A percentile compares a stretch with the other conserved stretches of the same genome.
Evolutionary conservation across 2,888 invertebrate species (phyloP).

Genomic region (Troilus luridus): DNA sequence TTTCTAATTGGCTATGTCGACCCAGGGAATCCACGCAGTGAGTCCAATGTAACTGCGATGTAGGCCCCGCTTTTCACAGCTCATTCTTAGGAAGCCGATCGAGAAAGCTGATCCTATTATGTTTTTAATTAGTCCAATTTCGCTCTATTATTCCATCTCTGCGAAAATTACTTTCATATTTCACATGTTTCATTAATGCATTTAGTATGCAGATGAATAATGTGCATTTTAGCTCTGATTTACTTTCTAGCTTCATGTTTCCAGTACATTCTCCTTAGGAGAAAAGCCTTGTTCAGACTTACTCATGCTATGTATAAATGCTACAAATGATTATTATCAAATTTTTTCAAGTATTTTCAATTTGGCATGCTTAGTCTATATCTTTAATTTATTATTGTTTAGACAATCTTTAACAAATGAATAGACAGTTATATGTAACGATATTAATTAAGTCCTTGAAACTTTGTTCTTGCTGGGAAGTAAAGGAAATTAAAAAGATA

Average conservation of each 20-base stretch:
- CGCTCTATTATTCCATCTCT: neutral
- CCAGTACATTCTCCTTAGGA: no score
- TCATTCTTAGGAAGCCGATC: neutral
- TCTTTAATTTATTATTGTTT: no score
- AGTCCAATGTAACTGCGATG: neutral
- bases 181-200: neutral
- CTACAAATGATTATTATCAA: no score
- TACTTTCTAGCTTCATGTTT: neutral
- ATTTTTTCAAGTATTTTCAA: no score
- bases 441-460: no score
- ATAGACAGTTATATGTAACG: no score
- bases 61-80: neutral
- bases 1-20: neutral
- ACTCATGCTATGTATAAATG: no score
- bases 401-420: no score
- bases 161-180: constrained; percentile 19
- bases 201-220: neutral
- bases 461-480: no score
- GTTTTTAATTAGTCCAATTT: neutral
- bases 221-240: neutral
- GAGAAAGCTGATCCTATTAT: neutral
- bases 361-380: no score
- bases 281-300: no score
- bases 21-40: neutral
- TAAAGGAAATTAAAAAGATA: no score